phyloP scores from a whole-genome alignment of 1,140 invertebrate species.

The Zaprionus lachaisei region DNA sequence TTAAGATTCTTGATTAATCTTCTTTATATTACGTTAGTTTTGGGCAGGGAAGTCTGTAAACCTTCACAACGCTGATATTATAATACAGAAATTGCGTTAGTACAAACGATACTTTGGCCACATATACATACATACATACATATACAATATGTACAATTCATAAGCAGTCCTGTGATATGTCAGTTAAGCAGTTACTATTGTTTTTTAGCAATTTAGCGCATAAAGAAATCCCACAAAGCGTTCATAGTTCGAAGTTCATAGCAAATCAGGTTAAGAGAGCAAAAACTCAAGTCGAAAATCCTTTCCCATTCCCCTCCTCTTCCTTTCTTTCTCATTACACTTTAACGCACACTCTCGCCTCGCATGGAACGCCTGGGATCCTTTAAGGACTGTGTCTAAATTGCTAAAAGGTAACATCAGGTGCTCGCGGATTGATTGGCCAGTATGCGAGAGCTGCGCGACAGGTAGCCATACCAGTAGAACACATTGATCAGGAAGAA shows the following conservation, averaged over 20 bases:
- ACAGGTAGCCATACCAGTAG: constrained; percentile 92
- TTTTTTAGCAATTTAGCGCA: constrained; percentile 81
- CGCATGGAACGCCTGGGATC: constrained; percentile 68
- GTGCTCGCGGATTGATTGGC: constrained; percentile 76
- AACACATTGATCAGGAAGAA: constrained; percentile 92
- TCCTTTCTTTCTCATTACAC: neutral
- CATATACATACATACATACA: neutral
- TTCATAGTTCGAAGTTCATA: constrained; percentile 53
- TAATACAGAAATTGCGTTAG: constrained; percentile 2
- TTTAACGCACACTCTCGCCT: constrained; percentile 11
- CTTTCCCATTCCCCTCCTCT: constrained; percentile 5
- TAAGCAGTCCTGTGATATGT: constrained; percentile 46
- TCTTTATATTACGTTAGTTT: neutral
- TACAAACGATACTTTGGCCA: constrained; percentile 2
- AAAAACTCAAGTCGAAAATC: constrained; percentile 61
- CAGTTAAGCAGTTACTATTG: constrained; percentile 53
- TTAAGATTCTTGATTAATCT: neutral
- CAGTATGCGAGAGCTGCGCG: constrained; percentile 86
- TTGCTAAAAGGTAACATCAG: constrained; percentile 85
- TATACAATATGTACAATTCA: constrained; percentile 17
- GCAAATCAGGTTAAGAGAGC: constrained; percentile 79
- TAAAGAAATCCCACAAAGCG: constrained; percentile 78
- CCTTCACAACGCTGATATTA: constrained; percentile 1
- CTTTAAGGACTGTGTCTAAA: constrained; percentile 83
- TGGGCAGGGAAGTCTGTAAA: neutral